Evolutionary conservation across 2,888 invertebrate genomes (phyloP).

Genomic region (Cyrtodaria siliqua): DNA sequence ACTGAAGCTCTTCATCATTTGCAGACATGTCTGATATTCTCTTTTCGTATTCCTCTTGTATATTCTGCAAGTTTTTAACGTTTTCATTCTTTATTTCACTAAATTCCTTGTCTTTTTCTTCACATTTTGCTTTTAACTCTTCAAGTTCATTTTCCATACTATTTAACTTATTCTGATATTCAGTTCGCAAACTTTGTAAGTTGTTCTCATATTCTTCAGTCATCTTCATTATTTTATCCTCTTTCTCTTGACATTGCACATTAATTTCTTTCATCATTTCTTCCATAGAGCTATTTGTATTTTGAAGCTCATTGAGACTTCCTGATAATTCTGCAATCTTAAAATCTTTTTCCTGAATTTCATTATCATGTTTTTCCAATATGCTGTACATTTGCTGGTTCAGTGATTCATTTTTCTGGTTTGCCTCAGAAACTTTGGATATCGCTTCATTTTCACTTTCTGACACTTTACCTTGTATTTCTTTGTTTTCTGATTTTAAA

Average conservation of each 20-base stretch:
- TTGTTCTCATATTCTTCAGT: constrained; percentile 56
- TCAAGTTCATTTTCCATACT: constrained; percentile 56
- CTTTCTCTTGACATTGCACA: constrained; percentile 67
- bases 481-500: constrained; percentile 35
- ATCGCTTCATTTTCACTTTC: constrained; percentile 6
- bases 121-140: constrained; percentile 46
- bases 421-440: constrained; percentile 11
- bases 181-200: constrained; percentile 51
- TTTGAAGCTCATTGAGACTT: constrained; percentile 61
- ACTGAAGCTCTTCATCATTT: constrained; percentile 79
- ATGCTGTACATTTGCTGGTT: constrained; percentile 56
- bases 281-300: constrained; percentile 68
- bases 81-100: constrained; percentile 19
- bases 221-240: constrained; percentile 62
- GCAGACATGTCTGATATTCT: constrained; percentile 66
- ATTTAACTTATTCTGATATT: constrained; percentile 59
- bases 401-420: constrained; percentile 32
- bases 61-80: constrained; percentile 32
- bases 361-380: constrained; percentile 67
- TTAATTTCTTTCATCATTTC: constrained; percentile 77
- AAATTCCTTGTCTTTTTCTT: constrained; percentile 47
- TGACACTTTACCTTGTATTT: constrained; percentile 24
- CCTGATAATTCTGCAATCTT: constrained; percentile 48
- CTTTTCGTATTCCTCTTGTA: constrained; percentile 67
- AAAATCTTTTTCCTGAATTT: constrained; percentile 71